Base-by-base conservation (phyloP, 53 echinoderm and acorn worm species). In the Pentamera pediparva region DNA sequence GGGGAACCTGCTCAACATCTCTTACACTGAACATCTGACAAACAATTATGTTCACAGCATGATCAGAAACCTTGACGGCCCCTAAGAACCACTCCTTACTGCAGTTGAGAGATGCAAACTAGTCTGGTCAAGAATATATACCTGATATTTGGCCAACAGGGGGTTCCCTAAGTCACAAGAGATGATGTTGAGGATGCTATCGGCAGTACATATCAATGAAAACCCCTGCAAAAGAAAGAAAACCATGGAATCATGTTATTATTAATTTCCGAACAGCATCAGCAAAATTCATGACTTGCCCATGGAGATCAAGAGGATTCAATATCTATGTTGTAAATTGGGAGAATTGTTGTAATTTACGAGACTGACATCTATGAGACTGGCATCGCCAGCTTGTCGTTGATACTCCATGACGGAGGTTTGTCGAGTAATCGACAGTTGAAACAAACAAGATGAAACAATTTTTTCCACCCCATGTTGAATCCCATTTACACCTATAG, bases 131-230 rank as follows among this genome's bases (percentile, higher is more conserved):
- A n/a, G n/a, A n/a, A n/a, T n/a, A n/a, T n/a, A n/a, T 82, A 89
- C 92, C 72, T 59, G 75, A 57, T 86, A 74, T 7, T 79, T 80
- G 26, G 80, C 89, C 5, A 75, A 70, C 36, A 92, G 69, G 13
- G 92, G 92, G 39, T 92, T 92, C 10, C 92, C 92, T 27, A 89
- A 72, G 72, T 92, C 92, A 76, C 92, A 92, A 0, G 54, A 41
- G 22, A 92, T 72, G 12, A 74, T 36, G 1, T 74, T 55, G n/a
- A 21, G 79, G 31, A 53, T 63, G 37, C 61, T 50, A 35, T 87
- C 87, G 43, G 67, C 81, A 0, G 59, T 37, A 47, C 91, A 91
- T 0, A 74, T 87, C 13, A 91, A 81, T 4, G 91, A 84, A 18
- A 91, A 39, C 39, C 87, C 91, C 91, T 91, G 76, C 13, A 59